Evolutionary conservation across 1,140 invertebrate species (phyloP), one percentile per base, ranked within the genome.

Genomic region (Pararge aegeria): DNA sequence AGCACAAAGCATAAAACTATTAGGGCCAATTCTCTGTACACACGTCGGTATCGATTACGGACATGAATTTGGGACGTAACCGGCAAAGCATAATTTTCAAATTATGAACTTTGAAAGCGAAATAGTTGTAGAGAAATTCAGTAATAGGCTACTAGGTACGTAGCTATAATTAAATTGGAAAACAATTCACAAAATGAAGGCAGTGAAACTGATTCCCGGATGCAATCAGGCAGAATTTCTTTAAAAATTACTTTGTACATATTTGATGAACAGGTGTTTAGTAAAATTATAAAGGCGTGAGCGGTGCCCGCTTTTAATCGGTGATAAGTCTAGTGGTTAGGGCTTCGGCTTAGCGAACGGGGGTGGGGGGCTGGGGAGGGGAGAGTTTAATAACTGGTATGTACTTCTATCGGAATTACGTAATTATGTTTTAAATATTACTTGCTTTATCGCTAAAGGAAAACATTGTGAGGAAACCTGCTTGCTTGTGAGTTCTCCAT

Each of bases 21-120:
- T 79, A 80, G 68, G 73, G 62, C 63, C 75, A 75, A 76, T 77
- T 75, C 66, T 70, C 68, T 76, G 75, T 78, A 34, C 20, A 52
- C 68, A 46, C 13, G 24, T 5, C n/a, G 6, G 51, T 53, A 48
- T 54, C 53, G 30, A 46, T 46, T 61, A 55, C 42, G 46, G 30
- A 46, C 34, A 54, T 21, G 24, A 54, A 21, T 50, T 19, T 42
- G 34, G 21, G 37, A 21, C 30, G 38, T 49, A 49, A 49, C 9
- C 24, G 24, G 46, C 15, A 27, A 49, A n/a, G 21, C 18, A 49
- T 46, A 46, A 46, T 46, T 46, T 46, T 20, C 42, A 20, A 46
- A 46, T 46, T 46, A 46, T 20, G 42, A 46, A 18, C 18, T 19
- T 20, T 20, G 42, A 46, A 46, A 46, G 42, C 42, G 42, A 46